These are phyloP conservation scores for Diadumene lineata DNA, from an alignment of 92 coral and sea anemone species.

Conservation along the genomic window DNA sequence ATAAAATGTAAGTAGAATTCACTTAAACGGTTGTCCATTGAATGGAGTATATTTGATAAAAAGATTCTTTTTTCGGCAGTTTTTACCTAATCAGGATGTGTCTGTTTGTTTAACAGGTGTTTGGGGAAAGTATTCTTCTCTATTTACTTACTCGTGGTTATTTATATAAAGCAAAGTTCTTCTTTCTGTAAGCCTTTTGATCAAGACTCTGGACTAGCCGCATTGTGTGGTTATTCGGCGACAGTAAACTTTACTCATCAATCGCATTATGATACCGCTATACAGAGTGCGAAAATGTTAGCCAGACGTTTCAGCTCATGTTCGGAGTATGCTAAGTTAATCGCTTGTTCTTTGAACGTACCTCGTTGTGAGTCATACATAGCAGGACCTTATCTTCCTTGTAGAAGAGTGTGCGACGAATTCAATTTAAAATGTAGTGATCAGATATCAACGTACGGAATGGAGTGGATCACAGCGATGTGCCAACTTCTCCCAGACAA, in stretches of 20 bases:
- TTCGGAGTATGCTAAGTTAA: slow-evolving; percentile 44
- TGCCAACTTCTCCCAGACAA: slow-evolving; percentile 40
- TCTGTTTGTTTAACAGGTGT: slow-evolving; percentile 15
- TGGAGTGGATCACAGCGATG: slow-evolving; percentile 64
- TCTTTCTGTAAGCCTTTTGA: slow-evolving; percentile 14
- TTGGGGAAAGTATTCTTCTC: slow-evolving; percentile 2
- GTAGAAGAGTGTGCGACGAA: slow-evolving; percentile 62
- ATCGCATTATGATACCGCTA: slow-evolving; percentile 35
- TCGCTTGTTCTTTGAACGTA: slow-evolving; percentile 44
- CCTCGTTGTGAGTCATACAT: slow-evolving; percentile 52
- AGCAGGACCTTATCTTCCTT: slow-evolving; percentile 51
- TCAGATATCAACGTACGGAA: slow-evolving; percentile 1
- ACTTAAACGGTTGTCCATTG: background rate
- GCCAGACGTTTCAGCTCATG: slow-evolving; percentile 22
- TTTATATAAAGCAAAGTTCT: slow-evolving; percentile 9
- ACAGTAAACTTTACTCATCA: slow-evolving; percentile 38
- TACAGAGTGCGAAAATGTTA: slow-evolving; percentile 19
- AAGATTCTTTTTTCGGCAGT: background rate
- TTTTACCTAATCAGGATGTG: background rate
- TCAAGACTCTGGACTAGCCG: slow-evolving; percentile 28
- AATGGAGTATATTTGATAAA: background rate
- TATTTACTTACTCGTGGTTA: slow-evolving; percentile 9
- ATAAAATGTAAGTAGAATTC: background rate
- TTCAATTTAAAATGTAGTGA: slow-evolving; percentile 41
- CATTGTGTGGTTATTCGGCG: slow-evolving; percentile 57